Evolutionary conservation across 2,888 invertebrate species (phyloP), one percentile per base, ranked within the genome.

Genomic region (Xestia xanthographa): DNA sequence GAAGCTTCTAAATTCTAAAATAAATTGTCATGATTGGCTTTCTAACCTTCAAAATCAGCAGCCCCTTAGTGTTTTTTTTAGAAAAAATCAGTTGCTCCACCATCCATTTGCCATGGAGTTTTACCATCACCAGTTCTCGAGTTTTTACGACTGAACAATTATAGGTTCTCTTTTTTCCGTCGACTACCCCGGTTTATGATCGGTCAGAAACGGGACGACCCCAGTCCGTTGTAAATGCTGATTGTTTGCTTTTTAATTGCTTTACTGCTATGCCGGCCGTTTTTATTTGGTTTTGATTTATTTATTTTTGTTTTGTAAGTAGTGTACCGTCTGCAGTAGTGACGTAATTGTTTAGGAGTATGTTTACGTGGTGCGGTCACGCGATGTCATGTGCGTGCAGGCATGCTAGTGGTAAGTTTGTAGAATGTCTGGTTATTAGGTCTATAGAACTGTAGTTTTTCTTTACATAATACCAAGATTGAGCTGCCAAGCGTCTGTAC

Each of bases 231-330:
- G 92, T 95, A 95, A 95, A 95, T 90, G 91, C 92, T 92, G 92
- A 94, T 94, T 94, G 94, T 95, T 94, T 91, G 91, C 87, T 89
- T 91, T 92, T 94, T 92, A 91, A 92, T 92, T 92, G 90, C 92
- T 92, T 92, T 92, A 92, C 82, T 89, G 88, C 85, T 83, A 79
- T 66, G 82, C 81, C 72, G 84, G 86, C 84, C 80, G 86, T 82
- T 83, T 84, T 86, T 83, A 85, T 86, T 84, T 83, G 88, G 72
- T 81, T 86, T 83, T 86, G 88, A 85, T 87, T 87, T 88, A 82
- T 86, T 80, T 83, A 26, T 41, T 74, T 67, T 86, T 77, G 70
- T 80, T 70, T 86, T 73, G 41, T 71, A 69, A 60, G 58, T 83
- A 86, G 86, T 74, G 78, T 77, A 75, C 72, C 68, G 79, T 75